Evolutionary conservation across 2,888 invertebrate species (phyloP), one percentile per base, ranked within the genome.

Genomic region (Liodrosophila aerea): DNA sequence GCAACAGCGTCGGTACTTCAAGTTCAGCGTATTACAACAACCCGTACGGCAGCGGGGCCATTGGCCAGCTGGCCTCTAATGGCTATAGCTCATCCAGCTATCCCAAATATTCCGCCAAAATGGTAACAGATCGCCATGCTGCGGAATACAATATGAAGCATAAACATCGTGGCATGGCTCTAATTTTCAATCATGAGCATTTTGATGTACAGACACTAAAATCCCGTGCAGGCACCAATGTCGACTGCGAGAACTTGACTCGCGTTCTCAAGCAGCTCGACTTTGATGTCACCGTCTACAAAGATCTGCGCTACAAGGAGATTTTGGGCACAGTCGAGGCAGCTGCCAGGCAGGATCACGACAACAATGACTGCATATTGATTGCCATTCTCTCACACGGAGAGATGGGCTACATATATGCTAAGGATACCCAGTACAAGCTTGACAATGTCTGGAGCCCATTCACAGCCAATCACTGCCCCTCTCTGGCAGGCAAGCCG

Each of bases 371-470:
- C 89, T 97, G 97, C 87, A 91, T 98, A 61, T 88, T 96, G 1
- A 91, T 97, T 75, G 94, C 95, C 12, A 95, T 98, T 34, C 91
- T 98, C 64, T 95, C 95, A 52, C 98, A 98, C 87, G 98, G 98
- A 11, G 97, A 98, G 88, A 91, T 95, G 82, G 96, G 96, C 1
- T 92, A 95, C 86, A 91, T 98, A 41, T 97, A 96, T 90, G 96
- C 96, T 13, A 94, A 93, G 87, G 97, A 98, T 88, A 93, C 93
- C 1, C 93, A 94, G 54, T 95, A 97, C 87, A 95, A 95, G 86
- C 93, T 96, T 31, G 96, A 97, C 45, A 91, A 92, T 53, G 91
- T 96, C 71, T 96, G 95, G 95, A 92, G 92, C 54, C 92, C 93
- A 69, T 96, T 96, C 83, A 95, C 96, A 18, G 94, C 95, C 15